Base-by-base conservation (phyloP, 2,888 invertebrate genomes). In the Suillia variegata region DNA sequence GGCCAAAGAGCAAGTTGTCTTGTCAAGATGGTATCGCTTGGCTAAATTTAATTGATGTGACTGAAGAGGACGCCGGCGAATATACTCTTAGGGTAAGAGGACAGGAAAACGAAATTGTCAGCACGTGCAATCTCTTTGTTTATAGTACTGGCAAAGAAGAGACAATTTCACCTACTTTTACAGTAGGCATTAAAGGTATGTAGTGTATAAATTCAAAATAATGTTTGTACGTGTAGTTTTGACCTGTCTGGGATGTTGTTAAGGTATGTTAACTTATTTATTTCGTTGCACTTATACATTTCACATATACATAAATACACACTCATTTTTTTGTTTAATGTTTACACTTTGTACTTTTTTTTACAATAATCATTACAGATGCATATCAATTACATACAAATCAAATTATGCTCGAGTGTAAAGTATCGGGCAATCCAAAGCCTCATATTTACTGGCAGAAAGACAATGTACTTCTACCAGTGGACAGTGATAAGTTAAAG, bases 21-120 rank as follows among this genome's bases (percentile, higher is more conserved):
- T 86, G 85, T 64, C 83, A 85, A 21, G 88, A 90, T 72, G 92
- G 92, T 4, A 84, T 92, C 54, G 88, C 91, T 18, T 90, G 88
- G 64, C 78, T 94, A 51, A 92, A 93, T 80, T 85, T 94, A 21
- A 80, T 88, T 10, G 87, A 88, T 62, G 88, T 89, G 0, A 83
- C 85, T 1, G 85, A 87, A 0, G 85, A 85, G 58, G 93, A 94
- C 77, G 87, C 88, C 12, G 94, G 91, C 13, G 89, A 91, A 72
- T 93, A 93, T 70, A 88, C 87, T 4, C 91, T 94, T 70, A 84
- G 89, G 2, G 93, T 91, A 12, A 86, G 85, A 67, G 94, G 94
- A 76, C 83, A 86, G 48, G 87, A 91, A 68, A 94, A 93, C 38
- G 85, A 87, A 55, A 84, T 88, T 4, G 85, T 85, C 26, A 89